Evolutionary conservation across 2,797 vertebrate genomes (phyloP).

Genomic region (Natrix natrix): DNA sequence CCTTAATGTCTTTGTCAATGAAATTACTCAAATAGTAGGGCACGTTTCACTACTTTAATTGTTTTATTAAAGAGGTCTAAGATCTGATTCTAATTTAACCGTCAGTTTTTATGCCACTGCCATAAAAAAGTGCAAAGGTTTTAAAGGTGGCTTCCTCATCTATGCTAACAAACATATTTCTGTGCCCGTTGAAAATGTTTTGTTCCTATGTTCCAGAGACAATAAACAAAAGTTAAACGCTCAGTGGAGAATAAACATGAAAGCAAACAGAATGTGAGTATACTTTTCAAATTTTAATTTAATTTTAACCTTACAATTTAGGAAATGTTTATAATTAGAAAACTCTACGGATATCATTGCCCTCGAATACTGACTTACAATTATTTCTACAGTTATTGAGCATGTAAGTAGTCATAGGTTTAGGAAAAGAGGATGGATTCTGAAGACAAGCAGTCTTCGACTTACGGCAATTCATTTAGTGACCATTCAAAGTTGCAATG

Average conservation of each 20-base stretch:
- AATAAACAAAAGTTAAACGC: fast-evolving
- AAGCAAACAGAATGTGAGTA: background rate
- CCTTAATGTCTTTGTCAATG: slow-evolving; percentile 27
- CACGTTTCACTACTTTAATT: slow-evolving; percentile 11
- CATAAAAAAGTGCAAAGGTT: background rate
- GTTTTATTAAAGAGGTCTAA: slow-evolving; percentile 29
- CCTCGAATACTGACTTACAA: background rate
- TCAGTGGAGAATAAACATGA: background rate
- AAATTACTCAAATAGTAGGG: slow-evolving; percentile 26
- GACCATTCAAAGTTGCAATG: background rate
- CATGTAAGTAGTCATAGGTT: background rate
- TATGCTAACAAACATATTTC: background rate
- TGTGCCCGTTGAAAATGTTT: background rate
- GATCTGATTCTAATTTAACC: background rate
- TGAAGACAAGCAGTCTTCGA: background rate
- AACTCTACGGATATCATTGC: background rate
- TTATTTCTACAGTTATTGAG: background rate
- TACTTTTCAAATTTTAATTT: background rate
- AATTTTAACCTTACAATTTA: background rate
- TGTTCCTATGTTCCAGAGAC: fast-evolving
- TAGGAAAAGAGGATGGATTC: background rate
- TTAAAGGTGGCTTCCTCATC: background rate
- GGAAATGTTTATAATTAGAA: background rate
- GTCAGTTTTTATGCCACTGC: background rate
- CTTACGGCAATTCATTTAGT: background rate